Conservation (phyloP, 1,140 invertebrate genomes). For the Ips typographus region DNA sequence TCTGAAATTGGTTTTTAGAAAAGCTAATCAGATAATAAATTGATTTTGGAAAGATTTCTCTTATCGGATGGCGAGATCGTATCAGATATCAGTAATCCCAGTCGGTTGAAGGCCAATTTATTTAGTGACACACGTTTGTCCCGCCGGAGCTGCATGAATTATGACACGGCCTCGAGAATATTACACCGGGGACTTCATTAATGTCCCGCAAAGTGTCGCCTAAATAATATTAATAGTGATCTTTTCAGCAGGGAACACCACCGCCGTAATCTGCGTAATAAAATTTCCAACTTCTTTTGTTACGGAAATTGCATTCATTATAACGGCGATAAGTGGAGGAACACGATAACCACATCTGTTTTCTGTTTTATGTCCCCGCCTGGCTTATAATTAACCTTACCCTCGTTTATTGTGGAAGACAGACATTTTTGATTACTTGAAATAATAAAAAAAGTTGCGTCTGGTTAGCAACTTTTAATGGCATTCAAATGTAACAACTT, state of each 20-base stretch:
- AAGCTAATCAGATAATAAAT: slow-evolving; percentile 26
- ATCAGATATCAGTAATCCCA: slow-evolving; percentile 28
- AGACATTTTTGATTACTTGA: too few relatives aligned
- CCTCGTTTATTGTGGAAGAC: not conserved
- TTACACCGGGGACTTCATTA: slow-evolving; percentile 54
- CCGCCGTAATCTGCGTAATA: slow-evolving; percentile 24
- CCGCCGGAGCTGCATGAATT: slow-evolving; percentile 46
- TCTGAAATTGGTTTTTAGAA: not conserved
- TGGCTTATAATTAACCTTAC: slow-evolving; percentile 11
- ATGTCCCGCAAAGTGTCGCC: slow-evolving; percentile 53
- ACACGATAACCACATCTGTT: slow-evolving; percentile 26
- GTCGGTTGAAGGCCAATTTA: slow-evolving; percentile 46
- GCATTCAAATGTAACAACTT: too few relatives aligned
- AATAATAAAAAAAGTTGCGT: too few relatives aligned
- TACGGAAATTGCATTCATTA: slow-evolving; percentile 28
- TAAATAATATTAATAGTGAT: slow-evolving; percentile 53
- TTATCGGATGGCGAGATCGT: slow-evolving; percentile 12
- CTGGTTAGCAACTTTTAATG: too few relatives aligned
- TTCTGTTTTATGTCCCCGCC: slow-evolving; percentile 10
- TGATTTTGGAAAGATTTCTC: slow-evolving; percentile 13
- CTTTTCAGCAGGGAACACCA: slow-evolving; percentile 18
- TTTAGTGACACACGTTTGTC: slow-evolving; percentile 43
- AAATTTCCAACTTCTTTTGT: slow-evolving; percentile 28
- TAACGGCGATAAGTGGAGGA: slow-evolving; percentile 15
- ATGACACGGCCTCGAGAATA: slow-evolving; percentile 51